Percentiles rank a stretch among this genome's conserved stretches.
Evolutionary conservation across 35 echinoderm and acorn worm genomes (phyloP).

Genomic region (Stichopus chloronotus): DNA sequence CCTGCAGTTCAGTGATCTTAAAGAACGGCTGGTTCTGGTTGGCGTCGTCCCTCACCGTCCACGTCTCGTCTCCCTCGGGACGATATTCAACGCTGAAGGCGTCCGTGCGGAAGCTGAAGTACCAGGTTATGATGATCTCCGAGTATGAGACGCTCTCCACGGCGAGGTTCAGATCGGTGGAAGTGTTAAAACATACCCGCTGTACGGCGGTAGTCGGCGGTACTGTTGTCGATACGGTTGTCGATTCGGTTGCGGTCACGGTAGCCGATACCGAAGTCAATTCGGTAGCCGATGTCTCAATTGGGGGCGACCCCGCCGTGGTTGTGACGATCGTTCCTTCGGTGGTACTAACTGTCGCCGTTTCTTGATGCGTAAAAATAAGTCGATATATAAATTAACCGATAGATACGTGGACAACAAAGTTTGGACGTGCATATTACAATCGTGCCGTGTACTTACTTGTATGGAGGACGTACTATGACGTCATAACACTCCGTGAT

Average conservation of each 20-base stretch:
- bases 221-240: not conserved
- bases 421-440: no score
- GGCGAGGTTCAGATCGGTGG: not conserved
- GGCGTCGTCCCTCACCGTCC: not conserved
- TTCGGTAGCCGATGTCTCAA: not conserved
- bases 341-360: not conserved
- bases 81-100: constrained; percentile 40
- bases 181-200: constrained; percentile 35
- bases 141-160: constrained; percentile 5
- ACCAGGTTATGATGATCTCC: not conserved
- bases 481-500: no score
- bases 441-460: no score
- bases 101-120: not conserved
- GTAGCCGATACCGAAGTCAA: not conserved
- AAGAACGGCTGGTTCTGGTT: constrained; percentile 34
- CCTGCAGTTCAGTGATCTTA: not conserved
- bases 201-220: not conserved
- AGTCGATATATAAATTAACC: not conserved
- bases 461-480: no score
- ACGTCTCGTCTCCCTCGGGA: not conserved
- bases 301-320: no score
- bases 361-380: not conserved
- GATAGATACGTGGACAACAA: no score
- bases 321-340: not conserved
- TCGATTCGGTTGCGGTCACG: not conserved